A percentile compares a stretch with the other conserved stretches of the same genome.
phyloP scores from a whole-genome alignment of 2,797 vertebrate genomes.

The Tragelaphus eurycerus region DNA sequence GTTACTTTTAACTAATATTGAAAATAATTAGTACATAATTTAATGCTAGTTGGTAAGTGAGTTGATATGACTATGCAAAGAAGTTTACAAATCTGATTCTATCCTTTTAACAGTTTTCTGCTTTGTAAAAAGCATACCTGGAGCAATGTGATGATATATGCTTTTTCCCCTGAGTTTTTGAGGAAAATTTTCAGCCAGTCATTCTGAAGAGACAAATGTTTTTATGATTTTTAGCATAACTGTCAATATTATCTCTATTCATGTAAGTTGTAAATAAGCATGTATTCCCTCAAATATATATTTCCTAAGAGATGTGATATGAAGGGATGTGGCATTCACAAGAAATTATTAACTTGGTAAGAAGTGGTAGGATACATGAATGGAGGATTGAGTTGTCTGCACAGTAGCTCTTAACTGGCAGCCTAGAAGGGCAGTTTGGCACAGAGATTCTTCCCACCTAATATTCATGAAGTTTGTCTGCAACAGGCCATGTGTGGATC shows the following conservation, averaged over 20 bases:
- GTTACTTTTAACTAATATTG: not conserved
- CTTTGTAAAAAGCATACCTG: not conserved
- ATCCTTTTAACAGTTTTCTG: not conserved
- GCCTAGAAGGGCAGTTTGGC: not conserved
- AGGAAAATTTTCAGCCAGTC: not conserved
- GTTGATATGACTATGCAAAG: not conserved
- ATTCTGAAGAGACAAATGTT: not conserved
- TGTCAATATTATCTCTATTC: not conserved
- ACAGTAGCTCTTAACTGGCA: not conserved
- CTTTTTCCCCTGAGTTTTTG: not conserved
- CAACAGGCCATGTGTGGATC: not conserved
- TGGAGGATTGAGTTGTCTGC: not conserved
- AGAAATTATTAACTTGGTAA: not conserved
- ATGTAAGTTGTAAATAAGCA: not conserved
- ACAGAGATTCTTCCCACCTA: no score
- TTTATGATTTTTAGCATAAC: not conserved
- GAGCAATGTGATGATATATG: not conserved
- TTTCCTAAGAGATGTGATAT: not conserved
- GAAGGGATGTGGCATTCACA: not conserved
- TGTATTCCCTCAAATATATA: not conserved
- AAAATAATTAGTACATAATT: not conserved
- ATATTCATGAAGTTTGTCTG: no score
- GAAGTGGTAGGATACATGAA: not conserved
- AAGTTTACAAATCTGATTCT: not conserved
- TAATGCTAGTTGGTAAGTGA: not conserved